Evolutionary conservation across 2,888 invertebrate genomes (phyloP).

Genomic region (Lasioglossum zephyrum): DNA sequence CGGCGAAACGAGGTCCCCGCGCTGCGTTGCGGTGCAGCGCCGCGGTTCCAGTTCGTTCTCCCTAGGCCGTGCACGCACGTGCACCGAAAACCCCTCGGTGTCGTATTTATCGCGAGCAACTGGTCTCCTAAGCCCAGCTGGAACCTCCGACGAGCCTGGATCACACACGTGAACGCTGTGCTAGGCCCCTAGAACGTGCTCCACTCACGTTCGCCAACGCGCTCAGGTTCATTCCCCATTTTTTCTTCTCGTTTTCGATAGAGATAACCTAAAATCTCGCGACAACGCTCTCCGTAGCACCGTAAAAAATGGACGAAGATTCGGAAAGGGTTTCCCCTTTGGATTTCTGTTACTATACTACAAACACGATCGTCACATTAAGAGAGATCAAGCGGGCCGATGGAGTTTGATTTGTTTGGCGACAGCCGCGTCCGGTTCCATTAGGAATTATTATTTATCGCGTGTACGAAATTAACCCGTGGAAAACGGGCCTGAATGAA

Average conservation of each 20-base stretch:
- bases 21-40: background rate
- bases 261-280: background rate
- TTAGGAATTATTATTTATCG: conserved; percentile 71
- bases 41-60: conserved; percentile 15
- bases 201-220: conserved; percentile 42
- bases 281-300: background rate
- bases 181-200: background rate
- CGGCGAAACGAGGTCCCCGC: background rate
- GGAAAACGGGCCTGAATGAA: conserved; percentile 17
- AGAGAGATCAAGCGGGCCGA: conserved; percentile 70
- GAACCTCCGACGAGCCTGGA: conserved; percentile 26
- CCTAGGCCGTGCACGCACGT: conserved; percentile 22
- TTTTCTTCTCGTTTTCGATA: background rate
- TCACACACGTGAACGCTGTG: conserved; percentile 26
- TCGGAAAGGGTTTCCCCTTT: background rate
- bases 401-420: conserved; percentile 56
- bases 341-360: conserved; percentile 72
- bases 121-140: conserved; percentile 47
- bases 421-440: conserved; percentile 49
- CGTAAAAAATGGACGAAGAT: background rate
- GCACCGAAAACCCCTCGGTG: conserved; percentile 47
- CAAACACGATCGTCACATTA: conserved; percentile 79
- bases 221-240: conserved; percentile 4
- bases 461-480: conserved; percentile 58
- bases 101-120: conserved; percentile 71